Conservation (phyloP, 2,113 vertebrate species). For the Peucedramus taeniatus region DNA sequence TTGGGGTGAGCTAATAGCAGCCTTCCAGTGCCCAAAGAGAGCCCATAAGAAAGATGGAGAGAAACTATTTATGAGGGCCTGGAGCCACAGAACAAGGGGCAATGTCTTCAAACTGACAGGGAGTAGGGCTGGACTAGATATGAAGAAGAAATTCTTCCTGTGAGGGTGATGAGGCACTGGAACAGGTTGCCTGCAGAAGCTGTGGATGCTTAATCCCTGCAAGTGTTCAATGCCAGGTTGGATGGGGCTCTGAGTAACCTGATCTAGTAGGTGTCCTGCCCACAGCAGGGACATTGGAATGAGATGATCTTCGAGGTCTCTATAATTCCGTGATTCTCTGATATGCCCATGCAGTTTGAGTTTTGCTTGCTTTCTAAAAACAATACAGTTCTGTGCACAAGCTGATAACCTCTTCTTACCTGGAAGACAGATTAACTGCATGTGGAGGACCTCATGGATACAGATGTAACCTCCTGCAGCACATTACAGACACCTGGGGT, state of each 20-base stretch:
- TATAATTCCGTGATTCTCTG: background rate
- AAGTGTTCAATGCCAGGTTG: background rate
- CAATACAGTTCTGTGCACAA: background rate
- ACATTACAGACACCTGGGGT: background rate
- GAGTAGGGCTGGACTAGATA: background rate
- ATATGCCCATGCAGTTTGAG: background rate
- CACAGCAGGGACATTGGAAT: background rate
- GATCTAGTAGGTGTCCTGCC: background rate
- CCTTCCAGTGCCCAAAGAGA: background rate
- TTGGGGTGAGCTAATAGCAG: fast-evolving
- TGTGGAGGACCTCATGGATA: background rate
- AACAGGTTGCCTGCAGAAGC: background rate
- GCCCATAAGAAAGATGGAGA: fast-evolving
- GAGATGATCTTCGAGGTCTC: background rate
- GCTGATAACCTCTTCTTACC: background rate
- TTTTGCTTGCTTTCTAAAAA: background rate
- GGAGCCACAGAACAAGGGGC: background rate
- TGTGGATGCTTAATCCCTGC: background rate
- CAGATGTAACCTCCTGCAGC: background rate
- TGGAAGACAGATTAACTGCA: background rate
- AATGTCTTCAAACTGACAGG: background rate
- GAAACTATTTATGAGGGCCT: fast-evolving
- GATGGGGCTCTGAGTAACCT: background rate
- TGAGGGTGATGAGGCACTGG: background rate
- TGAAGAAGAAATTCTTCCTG: background rate